Conservation (phyloP, 2,888 invertebrate species). For the Quadroppia sp. region DNA sequence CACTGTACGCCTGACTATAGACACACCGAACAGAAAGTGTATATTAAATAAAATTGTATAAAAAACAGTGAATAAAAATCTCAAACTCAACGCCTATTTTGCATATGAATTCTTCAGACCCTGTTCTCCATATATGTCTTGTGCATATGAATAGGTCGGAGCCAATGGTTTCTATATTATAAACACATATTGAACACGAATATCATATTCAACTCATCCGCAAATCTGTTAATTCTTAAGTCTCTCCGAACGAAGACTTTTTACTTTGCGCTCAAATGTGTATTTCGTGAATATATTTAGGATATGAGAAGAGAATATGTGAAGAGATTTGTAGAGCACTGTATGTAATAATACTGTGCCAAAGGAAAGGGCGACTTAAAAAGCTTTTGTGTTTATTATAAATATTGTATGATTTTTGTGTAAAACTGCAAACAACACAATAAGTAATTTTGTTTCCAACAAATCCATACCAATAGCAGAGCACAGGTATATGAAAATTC, state of each 20-base stretch:
- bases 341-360: too few species aligned
- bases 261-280: neutral
- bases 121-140: neutral
- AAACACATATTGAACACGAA: neutral
- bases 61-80: neutral
- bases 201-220: constrained; percentile 19
- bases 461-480: neutral
- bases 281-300: neutral
- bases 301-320: too few species aligned
- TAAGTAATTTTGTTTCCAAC: neutral
- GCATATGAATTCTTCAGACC: neutral
- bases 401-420: neutral
- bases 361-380: neutral
- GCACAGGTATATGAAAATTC: neutral
- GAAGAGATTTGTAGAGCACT: too few species aligned
- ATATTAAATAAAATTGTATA: neutral
- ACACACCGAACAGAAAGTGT: too few species aligned
- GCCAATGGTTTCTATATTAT: neutral
- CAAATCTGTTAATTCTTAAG: constrained; percentile 27
- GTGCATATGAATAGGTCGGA: constrained; percentile 1
- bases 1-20: too few species aligned
- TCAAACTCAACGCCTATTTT: neutral
- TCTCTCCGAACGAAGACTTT: neutral
- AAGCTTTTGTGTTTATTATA: neutral
- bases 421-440: neutral